Base-by-base conservation (phyloP, 2,113 vertebrate species). In the Hyperoodon ampullatus region DNA sequence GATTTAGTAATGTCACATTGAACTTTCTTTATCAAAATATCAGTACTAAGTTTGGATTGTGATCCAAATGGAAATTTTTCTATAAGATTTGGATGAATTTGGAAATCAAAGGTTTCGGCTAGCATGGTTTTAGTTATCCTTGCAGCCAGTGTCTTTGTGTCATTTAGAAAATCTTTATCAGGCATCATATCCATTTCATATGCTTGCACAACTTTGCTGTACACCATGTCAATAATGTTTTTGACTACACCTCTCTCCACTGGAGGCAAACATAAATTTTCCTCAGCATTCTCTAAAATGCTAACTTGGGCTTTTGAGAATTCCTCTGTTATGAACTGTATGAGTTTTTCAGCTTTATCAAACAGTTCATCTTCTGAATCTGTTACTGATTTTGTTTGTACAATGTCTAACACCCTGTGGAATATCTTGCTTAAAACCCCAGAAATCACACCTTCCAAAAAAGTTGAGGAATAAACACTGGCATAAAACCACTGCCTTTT, bases 371-470 rank as follows among this genome's bases (percentile, higher is more conserved):
- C 58, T 88, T 95, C 97, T 71, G 88, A 94, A 35, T 97, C 75
- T 72, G 23, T 93, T 81, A 50, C 30, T 70, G 93, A 63, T 75
- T 97, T 74, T 58, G 83, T 87, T 88, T 90, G 93, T 44, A 98
- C 95, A 80, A 97, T 95, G 21, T 97, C 97, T 88, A 97, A 33
- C 2, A 77, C 61, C 19, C 96, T 96, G 77, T 97, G 97, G 68
- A 98, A 95, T 96, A 98, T 93, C 96, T 97, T 97, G n/a, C 82
- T 75, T 86, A 98, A 90, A 83, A 97, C 85, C 1, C 97, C 97
- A 87, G 88, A 97, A 63, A 98, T 61, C 9, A 98, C 96, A 53
- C 98, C 97, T 96, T 98, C 98, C 88, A 98, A 81, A 77, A 98
- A 97, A 1, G 26, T 55, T 89, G 97, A 93, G 3, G 97, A 96